Percentiles rank a stretch among this genome's conserved stretches.
phyloP scores from a whole-genome alignment of 1,140 invertebrate species.

The Procambarus virginalis region DNA sequence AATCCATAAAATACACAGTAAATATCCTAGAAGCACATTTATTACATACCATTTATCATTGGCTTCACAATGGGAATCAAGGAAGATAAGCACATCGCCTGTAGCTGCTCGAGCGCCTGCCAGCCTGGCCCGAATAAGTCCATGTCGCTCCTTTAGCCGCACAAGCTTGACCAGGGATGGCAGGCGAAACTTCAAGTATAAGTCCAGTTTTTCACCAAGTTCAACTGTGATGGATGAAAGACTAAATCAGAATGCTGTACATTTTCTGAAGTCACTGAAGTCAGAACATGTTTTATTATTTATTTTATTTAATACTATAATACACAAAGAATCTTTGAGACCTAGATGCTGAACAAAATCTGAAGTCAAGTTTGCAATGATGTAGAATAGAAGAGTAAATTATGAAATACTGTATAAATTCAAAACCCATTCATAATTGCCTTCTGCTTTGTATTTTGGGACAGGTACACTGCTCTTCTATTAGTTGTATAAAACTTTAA shows the following conservation, averaged over 20 bases:
- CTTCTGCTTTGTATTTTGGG: too few relatives aligned
- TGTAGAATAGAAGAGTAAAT: too few relatives aligned
- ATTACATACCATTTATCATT: constrained; percentile 67
- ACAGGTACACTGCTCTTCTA: too few relatives aligned
- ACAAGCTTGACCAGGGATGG: constrained; percentile 83
- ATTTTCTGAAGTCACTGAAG: too few relatives aligned
- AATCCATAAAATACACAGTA: too few relatives aligned
- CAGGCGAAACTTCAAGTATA: constrained; percentile 81
- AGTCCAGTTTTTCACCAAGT: constrained; percentile 83
- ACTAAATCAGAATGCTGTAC: too few relatives aligned
- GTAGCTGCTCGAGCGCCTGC: constrained; percentile 84
- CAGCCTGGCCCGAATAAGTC: constrained; percentile 89
- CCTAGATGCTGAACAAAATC: too few relatives aligned
- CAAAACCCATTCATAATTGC: too few relatives aligned
- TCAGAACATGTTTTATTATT: neutral
- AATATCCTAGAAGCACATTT: neutral
- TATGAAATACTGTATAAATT: too few relatives aligned
- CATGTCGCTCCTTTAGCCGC: constrained; percentile 83
- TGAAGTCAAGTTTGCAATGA: too few relatives aligned
- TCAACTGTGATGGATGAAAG: constrained; percentile 76
- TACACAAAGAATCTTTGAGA: neutral
- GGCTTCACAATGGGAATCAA: constrained; percentile 95
- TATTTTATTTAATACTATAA: constrained; percentile 1
- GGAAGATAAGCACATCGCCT: constrained; percentile 91
- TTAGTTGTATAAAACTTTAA: too few relatives aligned